Conservation (phyloP, 2,797 vertebrate species). For the Dermochelys coriacea region DNA sequence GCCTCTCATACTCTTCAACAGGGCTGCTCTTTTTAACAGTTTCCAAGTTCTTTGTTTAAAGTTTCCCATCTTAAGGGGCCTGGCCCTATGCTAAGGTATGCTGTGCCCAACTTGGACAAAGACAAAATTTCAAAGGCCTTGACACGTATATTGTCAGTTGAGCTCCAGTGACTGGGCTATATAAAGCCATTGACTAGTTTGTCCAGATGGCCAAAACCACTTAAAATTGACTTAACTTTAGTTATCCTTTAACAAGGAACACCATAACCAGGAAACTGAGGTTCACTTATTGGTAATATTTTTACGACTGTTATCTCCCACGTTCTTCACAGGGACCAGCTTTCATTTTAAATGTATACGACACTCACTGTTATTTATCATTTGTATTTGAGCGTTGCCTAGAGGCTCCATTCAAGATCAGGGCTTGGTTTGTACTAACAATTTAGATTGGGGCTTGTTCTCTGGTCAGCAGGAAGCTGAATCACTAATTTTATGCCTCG, state of each 20-base stretch:
- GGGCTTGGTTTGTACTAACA: not conserved
- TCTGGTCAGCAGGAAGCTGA: not conserved
- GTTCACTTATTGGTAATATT: not conserved
- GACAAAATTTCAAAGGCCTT: not conserved
- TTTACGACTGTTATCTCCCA: not conserved
- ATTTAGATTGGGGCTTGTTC: not conserved
- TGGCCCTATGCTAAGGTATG: not conserved
- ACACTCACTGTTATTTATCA: not conserved
- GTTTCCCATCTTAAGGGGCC: not conserved
- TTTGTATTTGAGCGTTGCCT: too few relatives aligned
- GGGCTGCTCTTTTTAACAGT: not conserved
- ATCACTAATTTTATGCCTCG: conserved; percentile 51
- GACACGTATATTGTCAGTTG: not conserved
- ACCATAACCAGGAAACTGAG: not conserved
- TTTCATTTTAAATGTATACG: not conserved
- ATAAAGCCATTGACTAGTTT: not conserved
- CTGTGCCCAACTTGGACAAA: not conserved
- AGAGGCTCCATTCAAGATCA: too few relatives aligned
- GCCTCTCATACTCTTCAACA: not conserved
- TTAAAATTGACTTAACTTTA: not conserved
- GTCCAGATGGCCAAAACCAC: not conserved
- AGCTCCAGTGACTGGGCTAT: not conserved
- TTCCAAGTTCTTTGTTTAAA: not conserved
- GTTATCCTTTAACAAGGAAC: not conserved
- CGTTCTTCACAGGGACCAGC: too few relatives aligned